phyloP scores from a whole-genome alignment of 92 coral and sea anemone species.

The Muricea muricata region DNA sequence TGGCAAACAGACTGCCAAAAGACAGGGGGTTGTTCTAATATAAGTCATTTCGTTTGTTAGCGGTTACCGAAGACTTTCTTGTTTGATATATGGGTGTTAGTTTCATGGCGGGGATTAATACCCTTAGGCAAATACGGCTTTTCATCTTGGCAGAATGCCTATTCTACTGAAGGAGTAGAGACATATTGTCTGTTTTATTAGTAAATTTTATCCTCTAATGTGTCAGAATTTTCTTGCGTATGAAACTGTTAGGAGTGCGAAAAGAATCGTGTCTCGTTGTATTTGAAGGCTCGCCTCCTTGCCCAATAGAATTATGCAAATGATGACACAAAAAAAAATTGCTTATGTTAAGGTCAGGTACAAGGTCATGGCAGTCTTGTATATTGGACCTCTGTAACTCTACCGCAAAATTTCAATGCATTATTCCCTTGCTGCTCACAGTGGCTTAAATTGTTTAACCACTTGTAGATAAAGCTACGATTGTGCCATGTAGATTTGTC shows the following conservation, averaged over 20 bases:
- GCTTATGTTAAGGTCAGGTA: neutral
- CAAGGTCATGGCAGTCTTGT: neutral
- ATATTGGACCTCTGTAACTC: neutral
- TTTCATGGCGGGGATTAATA: neutral
- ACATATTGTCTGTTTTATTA: neutral
- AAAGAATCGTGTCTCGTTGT: neutral
- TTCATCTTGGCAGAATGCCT: neutral
- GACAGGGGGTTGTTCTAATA: neutral
- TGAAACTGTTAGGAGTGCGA: too few relatives aligned
- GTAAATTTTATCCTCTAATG: neutral
- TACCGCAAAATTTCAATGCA: neutral
- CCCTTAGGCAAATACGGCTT: neutral
- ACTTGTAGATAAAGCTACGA: neutral
- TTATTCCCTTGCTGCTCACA: neutral
- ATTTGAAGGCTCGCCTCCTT: neutral
- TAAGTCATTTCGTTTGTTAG: neutral
- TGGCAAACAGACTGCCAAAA: slow-evolving; percentile 8
- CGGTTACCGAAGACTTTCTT: neutral
- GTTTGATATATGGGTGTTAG: neutral
- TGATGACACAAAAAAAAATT: neutral
- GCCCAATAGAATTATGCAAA: neutral
- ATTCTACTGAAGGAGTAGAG: too few relatives aligned
- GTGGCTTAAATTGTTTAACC: neutral
- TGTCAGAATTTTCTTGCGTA: too few relatives aligned
- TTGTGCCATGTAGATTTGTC: too few relatives aligned